Base-by-base conservation (phyloP, 2,888 invertebrate species). In the Trachelus tabidus region DNA sequence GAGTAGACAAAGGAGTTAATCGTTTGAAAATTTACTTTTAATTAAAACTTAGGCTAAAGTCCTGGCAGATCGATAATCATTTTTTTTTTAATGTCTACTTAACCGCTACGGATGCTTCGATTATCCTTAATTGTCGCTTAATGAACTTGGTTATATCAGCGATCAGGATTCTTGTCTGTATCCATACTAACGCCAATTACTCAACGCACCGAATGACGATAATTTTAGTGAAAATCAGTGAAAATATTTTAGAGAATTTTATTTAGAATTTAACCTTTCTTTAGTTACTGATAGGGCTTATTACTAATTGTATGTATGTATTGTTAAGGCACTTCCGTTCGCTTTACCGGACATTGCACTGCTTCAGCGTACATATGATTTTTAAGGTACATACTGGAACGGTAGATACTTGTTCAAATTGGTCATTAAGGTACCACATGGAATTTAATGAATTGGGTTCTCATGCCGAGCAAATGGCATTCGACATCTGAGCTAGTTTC, bases 61-160 rank as follows among this genome's bases (percentile, higher is more conserved):
- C 9, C 2, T 23, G 23, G 9, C 23, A 56, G 56, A 56, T 56
- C 56, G 23, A 56, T 56, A 56, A 56, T 23, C 9, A 56, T 23
- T 9, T 56, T 56, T 9, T 23, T 40, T 15, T 40, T 56, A 56
- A 56, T 56, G 71, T 33, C 34, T 56, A 75, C 33, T 56, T 33
- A 68, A 23, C 30, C 40, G 35, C 80, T 80, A 79, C 80, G 80
- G 80, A 85, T 81, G 80, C 79, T 79, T 81, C 81, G 83, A 86
- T 85, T 82, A 85, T 83, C 78, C 84, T 82, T 85, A 86, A 86
- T 85, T 86, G 80, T 81, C 77, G 79, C 80, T 80, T 84, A 83
- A 86, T 85, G 81, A 81, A 82, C 79, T 86, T 79, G 23, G 56
- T 56, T 40, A 76, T 81, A 81, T 79, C 77, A 75, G 69, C 76